Evolutionary conservation across 2,797 vertebrate species (phyloP).

Genomic region (Phataginus tetradactyla): DNA sequence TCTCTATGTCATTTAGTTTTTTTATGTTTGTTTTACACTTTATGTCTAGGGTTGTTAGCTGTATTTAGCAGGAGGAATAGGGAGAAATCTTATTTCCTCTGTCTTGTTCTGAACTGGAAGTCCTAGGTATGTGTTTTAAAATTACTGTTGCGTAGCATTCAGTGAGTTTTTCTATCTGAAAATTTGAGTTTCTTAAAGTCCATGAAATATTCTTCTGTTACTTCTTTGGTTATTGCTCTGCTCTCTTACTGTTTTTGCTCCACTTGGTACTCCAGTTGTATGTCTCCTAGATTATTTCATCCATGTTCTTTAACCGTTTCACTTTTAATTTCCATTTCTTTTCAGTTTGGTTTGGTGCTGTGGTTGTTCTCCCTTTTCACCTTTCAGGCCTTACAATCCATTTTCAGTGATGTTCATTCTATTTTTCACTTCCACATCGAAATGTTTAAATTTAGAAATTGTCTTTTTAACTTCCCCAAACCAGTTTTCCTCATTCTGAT

Average conservation of each 20-base stretch:
- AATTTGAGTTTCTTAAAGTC: not conserved
- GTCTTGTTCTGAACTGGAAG: not conserved
- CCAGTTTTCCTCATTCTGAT: not conserved
- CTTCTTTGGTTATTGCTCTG: not conserved
- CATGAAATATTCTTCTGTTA: not conserved
- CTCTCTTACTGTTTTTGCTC: not conserved
- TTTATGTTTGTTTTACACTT: not conserved
- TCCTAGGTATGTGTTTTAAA: slow-evolving; percentile 4
- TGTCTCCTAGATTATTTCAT: not conserved
- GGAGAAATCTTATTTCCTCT: not conserved
- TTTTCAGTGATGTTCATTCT: slow-evolving; percentile 21
- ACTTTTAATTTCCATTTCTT: not conserved
- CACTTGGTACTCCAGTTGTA: not conserved
- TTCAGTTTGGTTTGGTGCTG: not conserved
- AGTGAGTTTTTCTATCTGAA: slow-evolving; percentile 21
- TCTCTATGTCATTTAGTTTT: not conserved
- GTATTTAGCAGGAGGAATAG: not conserved
- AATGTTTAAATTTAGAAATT: slow-evolving; percentile 44
- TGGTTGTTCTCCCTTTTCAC: slow-evolving; percentile 24
- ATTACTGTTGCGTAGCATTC: not conserved
- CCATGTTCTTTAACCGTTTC: not conserved
- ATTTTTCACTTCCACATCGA: slow-evolving; percentile 26
- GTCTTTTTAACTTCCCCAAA: not conserved
- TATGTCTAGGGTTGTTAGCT: not conserved
- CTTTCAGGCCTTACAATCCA: slow-evolving; percentile 7